Evolutionary conservation across 2,888 invertebrate species (phyloP).

Genomic region (Morinoia aosen): DNA sequence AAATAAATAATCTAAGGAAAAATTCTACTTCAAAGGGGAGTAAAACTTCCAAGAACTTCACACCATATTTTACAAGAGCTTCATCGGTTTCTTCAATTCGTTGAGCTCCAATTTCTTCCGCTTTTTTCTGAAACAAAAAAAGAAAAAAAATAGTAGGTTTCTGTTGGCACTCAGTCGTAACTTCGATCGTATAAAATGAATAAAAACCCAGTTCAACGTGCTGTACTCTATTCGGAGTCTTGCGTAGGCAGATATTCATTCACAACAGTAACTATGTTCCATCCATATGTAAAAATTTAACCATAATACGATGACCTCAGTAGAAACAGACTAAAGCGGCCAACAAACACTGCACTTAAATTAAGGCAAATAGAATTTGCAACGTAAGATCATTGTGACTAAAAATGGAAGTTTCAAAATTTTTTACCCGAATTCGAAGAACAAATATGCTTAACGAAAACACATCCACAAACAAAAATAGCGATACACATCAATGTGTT

Average conservation of each 20-base stretch:
- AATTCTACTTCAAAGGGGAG: background rate
- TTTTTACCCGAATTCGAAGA: too few relatives aligned
- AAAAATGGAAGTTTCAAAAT: too few relatives aligned
- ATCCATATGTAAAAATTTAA: background rate
- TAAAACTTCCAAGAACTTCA: background rate
- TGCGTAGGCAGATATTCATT: too few relatives aligned
- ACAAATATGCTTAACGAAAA: too few relatives aligned
- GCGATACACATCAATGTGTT: too few relatives aligned
- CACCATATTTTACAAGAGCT: background rate
- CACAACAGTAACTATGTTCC: background rate
- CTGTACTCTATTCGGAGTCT: background rate
- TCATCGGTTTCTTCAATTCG: background rate
- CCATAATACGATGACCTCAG: background rate
- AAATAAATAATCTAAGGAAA: background rate
- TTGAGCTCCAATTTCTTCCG: constrained; percentile 5
- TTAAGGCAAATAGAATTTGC: too few relatives aligned
- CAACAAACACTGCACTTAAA: too few relatives aligned
- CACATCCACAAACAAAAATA: too few relatives aligned
- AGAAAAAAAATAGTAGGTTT: background rate
- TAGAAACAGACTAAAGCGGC: background rate
- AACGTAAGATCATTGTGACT: too few relatives aligned
- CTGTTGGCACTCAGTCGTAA: background rate
- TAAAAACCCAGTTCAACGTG: background rate
- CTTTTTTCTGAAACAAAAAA: background rate
- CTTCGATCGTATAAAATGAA: background rate